phyloP scores from a whole-genome alignment of 1,140 invertebrate genomes.

The Cyrtorhinus lividipennis region DNA sequence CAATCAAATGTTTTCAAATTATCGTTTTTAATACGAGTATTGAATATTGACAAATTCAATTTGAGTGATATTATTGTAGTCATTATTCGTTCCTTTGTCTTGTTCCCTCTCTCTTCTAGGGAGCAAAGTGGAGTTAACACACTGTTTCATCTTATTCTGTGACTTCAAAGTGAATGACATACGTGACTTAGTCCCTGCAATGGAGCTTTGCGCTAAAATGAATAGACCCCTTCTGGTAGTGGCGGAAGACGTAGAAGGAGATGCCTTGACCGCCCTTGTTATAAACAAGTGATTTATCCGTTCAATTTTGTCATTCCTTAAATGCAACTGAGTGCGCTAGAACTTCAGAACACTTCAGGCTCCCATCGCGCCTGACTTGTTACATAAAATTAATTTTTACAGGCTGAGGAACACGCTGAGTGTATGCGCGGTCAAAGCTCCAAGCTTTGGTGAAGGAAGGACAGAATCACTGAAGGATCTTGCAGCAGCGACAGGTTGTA shows the following conservation, averaged over 20 bases:
- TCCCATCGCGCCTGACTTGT: no score
- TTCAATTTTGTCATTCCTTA: no score
- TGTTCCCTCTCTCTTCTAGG: slow-evolving; percentile 28
- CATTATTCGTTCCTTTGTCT: no score
- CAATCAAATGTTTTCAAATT: no score
- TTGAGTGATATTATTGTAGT: no score
- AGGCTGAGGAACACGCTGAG: slow-evolving; percentile 38
- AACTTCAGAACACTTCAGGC: slow-evolving; percentile 31
- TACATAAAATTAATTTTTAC: slow-evolving; percentile 35
- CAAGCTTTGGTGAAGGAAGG: slow-evolving; percentile 56
- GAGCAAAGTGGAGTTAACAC: slow-evolving; percentile 55
- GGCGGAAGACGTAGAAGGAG: slow-evolving; percentile 64
- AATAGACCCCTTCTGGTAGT: slow-evolving; percentile 57
- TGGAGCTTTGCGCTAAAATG: slow-evolving; percentile 49
- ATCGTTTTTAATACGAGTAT: no score
- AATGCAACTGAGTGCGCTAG: slow-evolving; percentile 9
- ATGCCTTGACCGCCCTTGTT: slow-evolving; percentile 60
- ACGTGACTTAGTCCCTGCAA: slow-evolving; percentile 52
- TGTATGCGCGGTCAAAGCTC: slow-evolving; percentile 44
- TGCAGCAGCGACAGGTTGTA: slow-evolving; percentile 45
- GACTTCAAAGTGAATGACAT: slow-evolving; percentile 57
- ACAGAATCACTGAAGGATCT: slow-evolving; percentile 53
- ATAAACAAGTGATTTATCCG: slow-evolving; percentile 38
- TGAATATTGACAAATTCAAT: no score
- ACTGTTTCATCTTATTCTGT: slow-evolving; percentile 46